phyloP scores from a whole-genome alignment of 2,797 vertebrate species.

The Pelobates cultripes region DNA sequence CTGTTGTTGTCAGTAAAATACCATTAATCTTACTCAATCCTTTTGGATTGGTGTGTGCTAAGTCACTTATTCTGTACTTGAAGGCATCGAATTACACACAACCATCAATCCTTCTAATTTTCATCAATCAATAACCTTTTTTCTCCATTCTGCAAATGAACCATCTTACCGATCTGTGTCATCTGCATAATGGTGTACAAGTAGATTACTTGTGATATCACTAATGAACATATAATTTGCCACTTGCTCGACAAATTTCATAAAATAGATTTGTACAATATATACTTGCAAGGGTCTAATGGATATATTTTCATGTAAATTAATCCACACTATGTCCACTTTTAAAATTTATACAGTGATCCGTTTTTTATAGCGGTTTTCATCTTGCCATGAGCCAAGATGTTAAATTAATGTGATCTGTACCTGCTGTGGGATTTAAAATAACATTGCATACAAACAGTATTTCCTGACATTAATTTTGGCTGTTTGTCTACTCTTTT shows the following conservation, averaged over 20 bases:
- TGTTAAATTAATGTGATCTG: slow-evolving; percentile 16
- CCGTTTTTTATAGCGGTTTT: neutral
- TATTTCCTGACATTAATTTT: slow-evolving; percentile 5
- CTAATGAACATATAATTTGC: neutral
- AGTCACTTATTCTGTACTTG: too few species aligned
- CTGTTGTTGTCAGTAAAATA: too few species aligned
- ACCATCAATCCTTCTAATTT: neutral
- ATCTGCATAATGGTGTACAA: neutral
- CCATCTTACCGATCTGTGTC: neutral
- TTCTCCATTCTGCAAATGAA: neutral
- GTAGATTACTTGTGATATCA: neutral
- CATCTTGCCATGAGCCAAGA: neutral
- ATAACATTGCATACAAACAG: neutral
- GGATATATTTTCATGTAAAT: too few species aligned
- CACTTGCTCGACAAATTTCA: neutral
- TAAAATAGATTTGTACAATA: neutral
- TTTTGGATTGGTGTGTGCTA: too few species aligned
- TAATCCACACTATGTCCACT: neutral
- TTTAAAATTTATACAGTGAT: neutral
- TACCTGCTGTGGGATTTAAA: slow-evolving; percentile 24
- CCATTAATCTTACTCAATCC: too few species aligned
- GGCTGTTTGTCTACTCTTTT: neutral
- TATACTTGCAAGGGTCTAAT: too few species aligned
- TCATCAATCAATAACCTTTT: neutral
- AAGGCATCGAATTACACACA: too few species aligned